Conservation (phyloP, 2,888 invertebrate species). For the Clusia tigrina region DNA sequence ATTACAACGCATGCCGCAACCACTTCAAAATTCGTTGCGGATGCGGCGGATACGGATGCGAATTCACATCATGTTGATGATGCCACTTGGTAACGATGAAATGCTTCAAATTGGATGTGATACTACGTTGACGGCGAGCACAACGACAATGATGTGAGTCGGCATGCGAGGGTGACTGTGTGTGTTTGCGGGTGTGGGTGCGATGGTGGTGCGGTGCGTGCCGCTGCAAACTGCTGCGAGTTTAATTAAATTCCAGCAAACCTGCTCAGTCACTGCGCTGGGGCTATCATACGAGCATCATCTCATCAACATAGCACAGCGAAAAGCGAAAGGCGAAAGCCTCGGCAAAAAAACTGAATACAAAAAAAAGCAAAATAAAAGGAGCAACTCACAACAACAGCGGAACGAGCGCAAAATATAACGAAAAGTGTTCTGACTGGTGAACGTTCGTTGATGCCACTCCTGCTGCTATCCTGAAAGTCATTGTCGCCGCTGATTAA, state of each 20-base stretch:
- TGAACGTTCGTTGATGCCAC: too few relatives aligned
- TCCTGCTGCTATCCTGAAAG: too few relatives aligned
- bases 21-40: not conserved
- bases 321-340: not conserved
- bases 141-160: too few relatives aligned
- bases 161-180: too few relatives aligned
- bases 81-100: conserved; percentile 21
- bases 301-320: not conserved
- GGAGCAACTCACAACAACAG: not conserved
- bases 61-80: not conserved
- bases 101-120: too few relatives aligned
- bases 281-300: not conserved
- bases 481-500: not conserved
- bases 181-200: too few relatives aligned
- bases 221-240: conserved; percentile 9
- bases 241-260: conserved; percentile 23
- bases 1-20: not conserved
- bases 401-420: not conserved
- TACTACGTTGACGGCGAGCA: too few relatives aligned
- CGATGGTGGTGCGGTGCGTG: conserved; percentile 3
- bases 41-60: not conserved
- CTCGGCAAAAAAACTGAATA: not conserved
- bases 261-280: not conserved
- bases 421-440: not conserved
- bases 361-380: not conserved